phyloP scores from a whole-genome alignment of 1,140 invertebrate genomes.

The Drosophila ambigua region DNA sequence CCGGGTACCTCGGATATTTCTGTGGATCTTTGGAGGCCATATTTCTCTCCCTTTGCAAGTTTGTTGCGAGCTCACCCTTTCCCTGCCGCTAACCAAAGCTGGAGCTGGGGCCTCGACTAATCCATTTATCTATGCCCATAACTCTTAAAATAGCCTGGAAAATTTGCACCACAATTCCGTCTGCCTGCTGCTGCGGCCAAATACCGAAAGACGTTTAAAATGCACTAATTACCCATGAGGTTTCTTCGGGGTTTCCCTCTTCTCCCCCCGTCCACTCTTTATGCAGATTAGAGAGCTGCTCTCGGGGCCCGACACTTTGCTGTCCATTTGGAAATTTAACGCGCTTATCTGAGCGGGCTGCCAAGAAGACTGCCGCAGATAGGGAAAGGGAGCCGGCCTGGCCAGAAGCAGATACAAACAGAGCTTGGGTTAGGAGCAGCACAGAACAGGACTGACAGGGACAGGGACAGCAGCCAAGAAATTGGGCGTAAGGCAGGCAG shows the following conservation, averaged over 20 bases:
- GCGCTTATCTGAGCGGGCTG: constrained; percentile 75
- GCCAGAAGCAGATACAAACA: not conserved
- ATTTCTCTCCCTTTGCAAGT: constrained; percentile 29
- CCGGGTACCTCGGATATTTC: not conserved
- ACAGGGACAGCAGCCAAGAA: constrained; percentile 45
- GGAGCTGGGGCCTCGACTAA: constrained; percentile 46
- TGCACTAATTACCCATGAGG: constrained; percentile 82
- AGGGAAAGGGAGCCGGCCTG: constrained; percentile 16
- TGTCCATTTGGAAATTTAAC: constrained; percentile 80
- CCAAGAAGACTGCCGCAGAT: constrained; percentile 55
- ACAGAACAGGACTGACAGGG: not conserved
- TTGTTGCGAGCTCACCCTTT: constrained; percentile 31
- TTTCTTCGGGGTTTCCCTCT: constrained; percentile 45
- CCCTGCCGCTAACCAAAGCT: constrained; percentile 20
- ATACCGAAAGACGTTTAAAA: constrained; percentile 81
- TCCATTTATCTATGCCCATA: constrained; percentile 83
- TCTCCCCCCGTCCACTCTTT: constrained; percentile 24
- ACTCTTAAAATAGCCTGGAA: constrained; percentile 82
- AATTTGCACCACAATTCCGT: constrained; percentile 56
- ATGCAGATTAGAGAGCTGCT: constrained; percentile 74
- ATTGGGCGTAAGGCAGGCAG: constrained; percentile 80
- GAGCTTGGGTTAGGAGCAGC: not conserved
- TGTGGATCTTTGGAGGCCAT: constrained; percentile 2
- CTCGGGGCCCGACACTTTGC: constrained; percentile 64
- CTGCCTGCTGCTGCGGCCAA: constrained; percentile 49